Base-by-base conservation (phyloP, 1,140 invertebrate species). In the Nebria ingens region DNA sequence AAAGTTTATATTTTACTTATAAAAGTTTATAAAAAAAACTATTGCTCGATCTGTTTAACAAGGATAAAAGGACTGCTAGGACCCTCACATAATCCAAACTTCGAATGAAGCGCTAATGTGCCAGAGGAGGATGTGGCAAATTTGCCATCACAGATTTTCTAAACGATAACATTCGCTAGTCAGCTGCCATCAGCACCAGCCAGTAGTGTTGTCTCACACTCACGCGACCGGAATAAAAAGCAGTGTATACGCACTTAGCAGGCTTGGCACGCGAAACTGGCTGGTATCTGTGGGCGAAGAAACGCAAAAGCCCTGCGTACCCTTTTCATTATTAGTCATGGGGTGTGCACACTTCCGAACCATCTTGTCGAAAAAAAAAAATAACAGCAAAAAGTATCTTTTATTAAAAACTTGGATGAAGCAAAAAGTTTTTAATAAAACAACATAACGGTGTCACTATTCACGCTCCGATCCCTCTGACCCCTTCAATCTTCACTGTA, bases 301-400 rank as follows among this genome's bases (percentile, higher is more conserved):
- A 45, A 17, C 15, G 15, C 9, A 45, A 45, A 17, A 17, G 3
- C 9, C 17, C 9, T 17, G 9, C 40, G 40, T 17, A 45, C 9
- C 40, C 40, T 45, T 45, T 45, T 45, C 40, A 45, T 45, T 45
- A 45, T 45, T 45, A 45, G 40, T 45, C 40, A 45, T 45, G 40
- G 40, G 15, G 17, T 45, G 40, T 45, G 40, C 17, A 17, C 40
- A 45, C 40, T 45, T 45, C 40, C 6, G 4, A 45, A 45, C 40
- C 9, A 45, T 45, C 40, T 45, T 45, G 6, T 17, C 6, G 40
- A 45, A 45, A 45, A 45, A n/a, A n/a, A n/a, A n/a, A 29, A 45
- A 45, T 45, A 45, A 45, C 40, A 17, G 40, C 15, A 45, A 45
- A 45, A 45, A 9, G 40, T 45, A 17, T 9, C 15, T 17, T 6